Percentiles rank a stretch among this genome's conserved stretches.
Conservation (phyloP, 2,888 invertebrate species). For the Cantharis lateralis region DNA sequence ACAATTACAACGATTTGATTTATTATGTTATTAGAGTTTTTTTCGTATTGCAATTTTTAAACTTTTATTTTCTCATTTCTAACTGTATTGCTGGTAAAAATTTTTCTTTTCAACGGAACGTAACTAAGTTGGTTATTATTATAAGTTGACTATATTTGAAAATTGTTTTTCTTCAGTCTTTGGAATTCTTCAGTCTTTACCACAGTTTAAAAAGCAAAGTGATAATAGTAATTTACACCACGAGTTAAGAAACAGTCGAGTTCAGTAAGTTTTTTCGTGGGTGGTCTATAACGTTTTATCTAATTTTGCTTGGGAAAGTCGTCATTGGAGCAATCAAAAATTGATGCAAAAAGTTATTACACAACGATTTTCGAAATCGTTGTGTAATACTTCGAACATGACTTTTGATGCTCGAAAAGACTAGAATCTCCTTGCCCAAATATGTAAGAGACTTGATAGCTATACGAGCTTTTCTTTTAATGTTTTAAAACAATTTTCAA, state of each 20-base stretch:
- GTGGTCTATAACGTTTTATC: too few relatives aligned
- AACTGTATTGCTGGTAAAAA: background rate
- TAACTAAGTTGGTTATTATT: background rate
- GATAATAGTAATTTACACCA: background rate
- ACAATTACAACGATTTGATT: background rate
- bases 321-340: too few relatives aligned
- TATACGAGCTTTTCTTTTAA: background rate
- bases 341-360: too few relatives aligned
- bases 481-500: background rate
- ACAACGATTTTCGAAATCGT: too few relatives aligned
- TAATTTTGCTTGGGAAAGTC: too few relatives aligned
- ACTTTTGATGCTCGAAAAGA: too few relatives aligned
- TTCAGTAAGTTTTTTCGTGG: too few relatives aligned
- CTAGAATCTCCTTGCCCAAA: too few relatives aligned
- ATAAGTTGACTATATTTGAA: background rate
- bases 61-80: background rate
- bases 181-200: too few relatives aligned
- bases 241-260: background rate
- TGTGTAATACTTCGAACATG: too few relatives aligned
- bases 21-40: background rate
- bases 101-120: background rate
- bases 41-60: background rate
- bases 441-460: too few relatives aligned
- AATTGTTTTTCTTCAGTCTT: too few relatives aligned
- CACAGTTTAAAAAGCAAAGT: background rate